These are phyloP conservation scores for Gadus chalcogrammus DNA, from an alignment of 2,113 vertebrate species.

Conservation along the genomic window DNA sequence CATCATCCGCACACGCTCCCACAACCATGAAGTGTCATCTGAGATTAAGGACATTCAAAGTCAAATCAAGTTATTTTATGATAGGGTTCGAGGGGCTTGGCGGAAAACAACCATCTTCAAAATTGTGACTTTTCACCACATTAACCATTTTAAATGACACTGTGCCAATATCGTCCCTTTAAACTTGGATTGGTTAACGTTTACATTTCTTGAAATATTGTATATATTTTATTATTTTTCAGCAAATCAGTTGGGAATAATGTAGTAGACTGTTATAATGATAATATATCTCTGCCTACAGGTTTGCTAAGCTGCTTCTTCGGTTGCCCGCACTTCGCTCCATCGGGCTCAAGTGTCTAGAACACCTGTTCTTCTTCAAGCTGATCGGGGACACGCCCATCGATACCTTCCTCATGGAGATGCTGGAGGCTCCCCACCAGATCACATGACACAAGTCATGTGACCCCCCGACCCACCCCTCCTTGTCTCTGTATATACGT, in stretches of 20 bases:
- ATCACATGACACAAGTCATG: constrained; percentile 80
- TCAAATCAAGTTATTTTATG: no score
- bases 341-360: constrained; percentile 92
- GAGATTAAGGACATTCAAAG: no score
- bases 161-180: no score
- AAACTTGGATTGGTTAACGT: no score
- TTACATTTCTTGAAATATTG: no score
- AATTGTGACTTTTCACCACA: no score
- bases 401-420: constrained; percentile 98
- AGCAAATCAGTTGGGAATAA: not conserved
- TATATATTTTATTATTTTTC: no score
- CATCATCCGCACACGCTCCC: no score
- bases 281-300: constrained; percentile 43
- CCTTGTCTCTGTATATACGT: constrained; percentile 65
- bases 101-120: no score
- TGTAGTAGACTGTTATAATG: not conserved
- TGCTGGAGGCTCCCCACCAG: constrained; percentile 92
- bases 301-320: constrained; percentile 92
- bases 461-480: constrained; percentile 4
- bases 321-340: constrained; percentile 90
- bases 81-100: no score
- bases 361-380: constrained; percentile 98
- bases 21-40: no score
- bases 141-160: no score
- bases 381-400: constrained; percentile 96